Base-by-base conservation (phyloP, 2,888 invertebrate species). In the Aporophyla nigra region DNA sequence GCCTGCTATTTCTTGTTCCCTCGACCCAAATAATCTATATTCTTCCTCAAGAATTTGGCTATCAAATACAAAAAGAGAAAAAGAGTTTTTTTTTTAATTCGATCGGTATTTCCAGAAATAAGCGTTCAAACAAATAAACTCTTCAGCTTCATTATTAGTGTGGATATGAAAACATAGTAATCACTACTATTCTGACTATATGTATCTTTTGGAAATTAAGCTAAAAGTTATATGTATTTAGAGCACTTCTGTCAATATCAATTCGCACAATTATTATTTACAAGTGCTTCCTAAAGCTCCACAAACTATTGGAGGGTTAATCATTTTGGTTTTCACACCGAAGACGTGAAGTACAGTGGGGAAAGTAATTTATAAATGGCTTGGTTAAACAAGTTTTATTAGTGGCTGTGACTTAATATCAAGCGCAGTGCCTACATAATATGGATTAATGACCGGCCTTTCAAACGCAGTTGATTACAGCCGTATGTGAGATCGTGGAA, bases 381-480 rank as follows among this genome's bases (percentile, higher is more conserved):
- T 77, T 73, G 76, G 78, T 87, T 82, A 80, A 67, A 82, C 73
- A 84, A 85, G 71, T 87, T 87, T 86, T 87, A 78, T 78, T 84
- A 79, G 68, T 46, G 63, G 19, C 66, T 66, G 66, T 12, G 71
- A 81, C 56, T 76, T 85, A 82, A 86, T 85, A 86, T 78, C 67
- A 81, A 76, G 66, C 75, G 71, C 69, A 24, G 66, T 68, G 77
- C 74, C 62, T 76, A 49, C 49, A 61, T 87, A 87, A 84, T 83
- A 75, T 62, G 74, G 78, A 87, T 80, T 85, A 84, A 85, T 84
- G 79, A 74, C 74, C 74, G 5, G 54, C 62, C 63, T 62, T 54
- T 58, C 63, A 24, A 7, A n/a, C 68, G 74, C 19, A 53, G 69
- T 49, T 63, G 54, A 58, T 71, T 69, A 72, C 54, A 61, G 33